Conservation (phyloP, 92 coral and sea anemone genomes). For the Umimayanthus kanabou region DNA sequence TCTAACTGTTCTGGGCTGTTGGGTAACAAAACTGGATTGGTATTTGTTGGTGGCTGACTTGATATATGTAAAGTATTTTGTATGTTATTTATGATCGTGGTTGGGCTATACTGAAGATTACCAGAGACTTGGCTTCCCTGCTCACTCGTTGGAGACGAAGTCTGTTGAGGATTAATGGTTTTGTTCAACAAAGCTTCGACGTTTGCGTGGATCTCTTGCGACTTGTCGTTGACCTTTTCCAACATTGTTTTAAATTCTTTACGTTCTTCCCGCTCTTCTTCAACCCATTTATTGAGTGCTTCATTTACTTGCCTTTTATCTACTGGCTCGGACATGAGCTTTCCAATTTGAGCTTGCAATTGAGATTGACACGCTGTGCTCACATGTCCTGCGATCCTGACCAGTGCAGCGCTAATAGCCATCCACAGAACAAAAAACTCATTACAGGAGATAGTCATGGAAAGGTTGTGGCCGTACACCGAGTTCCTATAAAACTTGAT, state of each 20-base stretch:
- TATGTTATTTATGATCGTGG: not conserved
- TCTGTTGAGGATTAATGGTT: not conserved
- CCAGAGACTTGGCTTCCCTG: not conserved
- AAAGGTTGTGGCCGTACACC: constrained; percentile 3
- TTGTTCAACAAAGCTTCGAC: not conserved
- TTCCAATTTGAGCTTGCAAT: not conserved
- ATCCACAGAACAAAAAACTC: not conserved
- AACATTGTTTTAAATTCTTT: not conserved
- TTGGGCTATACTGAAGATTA: not conserved
- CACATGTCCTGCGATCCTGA: constrained; percentile 6
- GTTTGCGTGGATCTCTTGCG: not conserved
- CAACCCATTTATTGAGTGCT: not conserved
- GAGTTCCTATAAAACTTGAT: constrained; percentile 30
- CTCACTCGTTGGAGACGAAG: not conserved
- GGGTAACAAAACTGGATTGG: not conserved
- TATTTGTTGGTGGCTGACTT: not conserved
- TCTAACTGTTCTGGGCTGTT: not conserved
- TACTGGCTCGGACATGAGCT: constrained; percentile 13
- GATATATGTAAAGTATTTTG: not conserved
- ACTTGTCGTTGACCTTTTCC: not conserved
- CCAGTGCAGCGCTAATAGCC: constrained; percentile 2
- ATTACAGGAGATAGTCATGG: not conserved
- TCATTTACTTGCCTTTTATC: not conserved
- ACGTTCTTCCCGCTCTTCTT: constrained; percentile 1
- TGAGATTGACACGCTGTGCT: not conserved